These are phyloP conservation scores for Anastatus disparis DNA, from an alignment of 1,140 invertebrate genomes.

Conservation along the genomic window DNA sequence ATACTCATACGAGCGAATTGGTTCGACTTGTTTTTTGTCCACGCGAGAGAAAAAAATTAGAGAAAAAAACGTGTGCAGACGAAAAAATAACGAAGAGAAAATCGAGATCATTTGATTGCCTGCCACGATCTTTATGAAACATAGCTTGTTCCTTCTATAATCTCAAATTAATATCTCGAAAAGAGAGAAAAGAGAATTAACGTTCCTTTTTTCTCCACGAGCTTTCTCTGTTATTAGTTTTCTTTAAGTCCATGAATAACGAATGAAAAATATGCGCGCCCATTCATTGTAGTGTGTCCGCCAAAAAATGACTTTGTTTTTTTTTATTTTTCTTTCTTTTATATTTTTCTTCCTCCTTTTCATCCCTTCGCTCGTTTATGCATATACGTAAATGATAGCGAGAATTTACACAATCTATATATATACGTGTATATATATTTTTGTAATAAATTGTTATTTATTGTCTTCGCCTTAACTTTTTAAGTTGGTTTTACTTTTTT, in stretches of 20 bases:
- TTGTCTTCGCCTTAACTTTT: background rate
- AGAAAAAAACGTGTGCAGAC: background rate
- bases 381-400: too few relatives aligned
- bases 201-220: too few relatives aligned
- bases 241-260: slow-evolving; percentile 1
- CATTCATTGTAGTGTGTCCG: background rate
- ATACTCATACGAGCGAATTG: background rate
- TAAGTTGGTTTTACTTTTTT: background rate
- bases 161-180: slow-evolving; percentile 41
- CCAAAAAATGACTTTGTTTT: too few relatives aligned
- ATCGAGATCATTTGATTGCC: slow-evolving; percentile 33
- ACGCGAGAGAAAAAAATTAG: background rate
- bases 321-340: too few relatives aligned
- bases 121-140: slow-evolving; percentile 23
- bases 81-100: background rate
- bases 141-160: slow-evolving; percentile 15
- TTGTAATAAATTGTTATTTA: slow-evolving; percentile 13
- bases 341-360: too few relatives aligned
- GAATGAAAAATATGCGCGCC: slow-evolving; percentile 12
- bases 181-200: too few relatives aligned
- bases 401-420: too few relatives aligned
- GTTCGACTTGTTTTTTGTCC: background rate
- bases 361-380: too few relatives aligned
- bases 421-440: background rate
- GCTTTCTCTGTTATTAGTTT: background rate